Evolutionary conservation across 64 coral and sea anemone genomes (phyloP).

Genomic region (Montipora cactus): DNA sequence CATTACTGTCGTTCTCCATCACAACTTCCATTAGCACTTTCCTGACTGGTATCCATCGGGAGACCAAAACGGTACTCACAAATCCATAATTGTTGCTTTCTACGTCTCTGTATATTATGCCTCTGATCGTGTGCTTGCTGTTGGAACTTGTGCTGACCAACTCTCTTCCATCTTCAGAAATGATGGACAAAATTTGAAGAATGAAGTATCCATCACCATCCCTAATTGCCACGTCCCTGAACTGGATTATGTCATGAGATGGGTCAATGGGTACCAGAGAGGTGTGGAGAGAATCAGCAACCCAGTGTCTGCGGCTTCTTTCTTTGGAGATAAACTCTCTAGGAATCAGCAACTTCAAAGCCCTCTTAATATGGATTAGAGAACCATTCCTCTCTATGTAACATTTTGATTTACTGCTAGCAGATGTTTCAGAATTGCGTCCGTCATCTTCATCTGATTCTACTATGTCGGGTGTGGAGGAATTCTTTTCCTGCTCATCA

Average conservation of each 20-base stretch:
- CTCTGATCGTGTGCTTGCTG: neutral
- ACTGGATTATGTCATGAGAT: constrained; percentile 16
- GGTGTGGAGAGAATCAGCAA: constrained; percentile 10
- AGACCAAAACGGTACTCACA: neutral
- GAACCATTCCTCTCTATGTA: constrained; percentile 12
- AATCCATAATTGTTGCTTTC: constrained; percentile 5
- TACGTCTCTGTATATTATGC: constrained; percentile 10
- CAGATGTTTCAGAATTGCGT: neutral
- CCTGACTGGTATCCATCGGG: neutral
- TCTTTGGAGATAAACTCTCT: constrained; percentile 15
- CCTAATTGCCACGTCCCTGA: neutral
- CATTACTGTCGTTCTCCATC: neutral
- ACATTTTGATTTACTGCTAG: neutral
- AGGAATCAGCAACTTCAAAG: constrained; percentile 27
- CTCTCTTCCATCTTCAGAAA: constrained; percentile 15
- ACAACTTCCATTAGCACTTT: neutral
- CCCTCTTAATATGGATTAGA: neutral
- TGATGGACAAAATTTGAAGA: constrained; percentile 9
- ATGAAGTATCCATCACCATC: neutral
- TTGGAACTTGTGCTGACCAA: neutral
- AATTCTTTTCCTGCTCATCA: constrained; percentile 2
- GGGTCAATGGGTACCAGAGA: constrained; percentile 18
- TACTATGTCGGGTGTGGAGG: neutral
- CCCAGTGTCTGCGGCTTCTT: constrained; percentile 26
- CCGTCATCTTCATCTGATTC: neutral